Evolutionary conservation across 2,797 vertebrate genomes (phyloP), one percentile per base, ranked within the genome.

Genomic region (Pagetopsis macropterus): DNA sequence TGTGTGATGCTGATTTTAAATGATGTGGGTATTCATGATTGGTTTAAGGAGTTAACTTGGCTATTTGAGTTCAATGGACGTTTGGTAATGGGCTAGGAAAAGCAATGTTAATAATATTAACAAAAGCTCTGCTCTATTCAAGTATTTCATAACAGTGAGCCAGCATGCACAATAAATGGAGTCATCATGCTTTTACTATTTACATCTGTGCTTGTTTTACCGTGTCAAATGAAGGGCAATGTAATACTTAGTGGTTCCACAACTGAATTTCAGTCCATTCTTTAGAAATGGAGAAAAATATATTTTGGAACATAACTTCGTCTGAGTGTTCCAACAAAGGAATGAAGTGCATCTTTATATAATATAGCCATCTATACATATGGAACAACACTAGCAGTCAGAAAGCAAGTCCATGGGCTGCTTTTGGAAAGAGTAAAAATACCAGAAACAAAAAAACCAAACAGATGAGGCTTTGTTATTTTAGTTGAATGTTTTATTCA

Each of bases 401-500:
- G 27, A 19, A 9, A 41, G 21, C 3, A 44, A 23, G 14, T 21
- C 8, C 5, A 17, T 5, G 3, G 8, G 10, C 15, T 56, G 10
- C 13, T 51, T 44, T 49, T n/a, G 6, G 54, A 4, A 56, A 46
- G 4, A 33, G 5, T 12, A 10, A 52, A 12, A 9, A 6, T 37
- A 61, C 37, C 13, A 62, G 5, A 41, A 19, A 61, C 4, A 27
- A 64, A 8, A 69, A 68, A 31, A n/a, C n/a, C n/a, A n/a, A 10
- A 69, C 14, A 77, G 31, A 48, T 1, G 1, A 65, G 6, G n/a
- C 43, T 64, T 81, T 63, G 17, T 48, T 19, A 74, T 74, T 78
- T 73, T 50, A 75, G 46, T 81, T 72, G 44, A 41, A 72, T 84
- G 4, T 85, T 91, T 90, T 85, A 89, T 89, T 91, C 48, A 88